These are phyloP conservation scores for Leptodactylus fuscus DNA, from an alignment of 2,113 vertebrate species.

Conservation along the genomic window DNA sequence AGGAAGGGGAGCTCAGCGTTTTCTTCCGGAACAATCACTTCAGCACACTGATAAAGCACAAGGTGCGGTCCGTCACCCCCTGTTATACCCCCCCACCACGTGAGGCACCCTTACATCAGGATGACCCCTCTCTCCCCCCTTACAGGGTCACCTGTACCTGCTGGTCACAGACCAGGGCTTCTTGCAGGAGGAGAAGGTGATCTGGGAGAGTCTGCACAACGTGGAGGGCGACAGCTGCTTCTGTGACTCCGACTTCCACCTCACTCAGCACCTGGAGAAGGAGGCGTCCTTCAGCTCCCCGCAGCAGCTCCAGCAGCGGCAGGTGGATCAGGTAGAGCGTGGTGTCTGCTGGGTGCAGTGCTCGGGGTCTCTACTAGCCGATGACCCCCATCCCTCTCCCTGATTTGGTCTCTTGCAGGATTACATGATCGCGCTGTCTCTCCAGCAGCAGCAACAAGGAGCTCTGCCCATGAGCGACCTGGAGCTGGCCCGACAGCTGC, in stretches of 20 bases:
- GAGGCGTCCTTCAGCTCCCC: slow-evolving; percentile 49
- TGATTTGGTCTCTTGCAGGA: slow-evolving; percentile 73
- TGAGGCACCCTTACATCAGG: background rate
- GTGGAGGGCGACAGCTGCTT: slow-evolving; percentile 94
- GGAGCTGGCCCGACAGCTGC: slow-evolving; percentile 89
- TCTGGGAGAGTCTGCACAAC: slow-evolving; percentile 92
- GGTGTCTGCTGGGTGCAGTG: background rate
- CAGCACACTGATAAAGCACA: slow-evolving; percentile 92
- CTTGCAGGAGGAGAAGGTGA: slow-evolving; percentile 85
- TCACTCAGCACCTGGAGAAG: slow-evolving; percentile 79
- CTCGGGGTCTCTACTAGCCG: background rate
- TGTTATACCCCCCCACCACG: too few relatives aligned
- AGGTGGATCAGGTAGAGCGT: slow-evolving; percentile 87
- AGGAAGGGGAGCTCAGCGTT: slow-evolving; percentile 87
- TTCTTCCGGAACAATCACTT: slow-evolving; percentile 99
- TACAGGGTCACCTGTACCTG: slow-evolving; percentile 90
- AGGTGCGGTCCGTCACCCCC: slow-evolving; percentile 75
- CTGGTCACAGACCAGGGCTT: slow-evolving; percentile 95
- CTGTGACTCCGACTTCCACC: slow-evolving; percentile 85
- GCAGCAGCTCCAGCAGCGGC: slow-evolving; percentile 75
- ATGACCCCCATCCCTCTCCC: too few relatives aligned
- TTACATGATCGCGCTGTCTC: slow-evolving; percentile 88
- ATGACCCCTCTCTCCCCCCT: background rate
- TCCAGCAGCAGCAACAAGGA: slow-evolving; percentile 83
- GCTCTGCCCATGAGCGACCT: slow-evolving; percentile 80